Evolutionary conservation across 2,113 vertebrate species (phyloP), one percentile per base, ranked within the genome.

Genomic region (Dasyornis broadbenti): DNA sequence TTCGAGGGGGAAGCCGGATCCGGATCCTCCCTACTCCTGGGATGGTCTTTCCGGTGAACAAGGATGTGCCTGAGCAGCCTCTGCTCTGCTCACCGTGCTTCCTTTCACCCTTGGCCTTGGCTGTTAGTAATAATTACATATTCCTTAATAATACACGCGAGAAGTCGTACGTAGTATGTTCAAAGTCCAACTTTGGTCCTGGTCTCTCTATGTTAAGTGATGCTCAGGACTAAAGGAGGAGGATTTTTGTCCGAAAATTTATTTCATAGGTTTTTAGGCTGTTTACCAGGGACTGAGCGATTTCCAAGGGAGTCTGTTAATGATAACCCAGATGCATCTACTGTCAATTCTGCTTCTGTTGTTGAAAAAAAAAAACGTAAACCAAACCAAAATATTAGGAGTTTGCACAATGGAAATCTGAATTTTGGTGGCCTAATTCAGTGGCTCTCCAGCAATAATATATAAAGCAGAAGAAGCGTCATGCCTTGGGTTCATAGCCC

Each of bases 311-410:
- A 57, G 42, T 8, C 40, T 42, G 26, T 47, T 42, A 53, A 7
- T 50, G 50, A 33, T 16, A 19, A 18, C 19, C 8, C 6, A 52
- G n/a, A 17, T 1, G 1, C 13, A 27, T 39, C 27, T 47, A 10
- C 42, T 69, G 17, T 56, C 22, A 17, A 0, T 66, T 75, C 2
- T 2, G 5, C 4, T 82, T 80, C 6, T 5, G 2, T 8, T 79
- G 9, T 49, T 42, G 40, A n/a, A 56, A 54, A 54, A 23, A 53
- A 20, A 33, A 40, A 33, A 33, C 70, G 19, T n/a, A 26, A 42
- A 30, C 1, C 42, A 42, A 0, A 13, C 9, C 21, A 16, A 33
- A 3, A 18, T 6, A 7, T 10, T 33, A 2, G 19, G 18, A 24
- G 12, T 23, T n/a, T 77, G 64, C 3, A 2, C 27, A 31, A 21